Evolutionary conservation across 2,888 invertebrate species (phyloP).

Genomic region (Philereme transversata): DNA sequence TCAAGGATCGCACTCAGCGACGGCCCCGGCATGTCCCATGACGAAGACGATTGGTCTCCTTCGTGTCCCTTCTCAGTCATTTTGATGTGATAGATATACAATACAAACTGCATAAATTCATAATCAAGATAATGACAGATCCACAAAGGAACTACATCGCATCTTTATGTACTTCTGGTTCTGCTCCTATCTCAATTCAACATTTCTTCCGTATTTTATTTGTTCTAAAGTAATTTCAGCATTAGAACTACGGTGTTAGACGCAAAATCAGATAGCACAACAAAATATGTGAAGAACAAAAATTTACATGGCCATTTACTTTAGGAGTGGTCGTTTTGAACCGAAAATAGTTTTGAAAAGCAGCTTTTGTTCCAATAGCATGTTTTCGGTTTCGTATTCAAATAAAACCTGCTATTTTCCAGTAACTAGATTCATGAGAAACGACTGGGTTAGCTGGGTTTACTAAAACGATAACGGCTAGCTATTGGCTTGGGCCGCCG

Average conservation of each 20-base stretch:
- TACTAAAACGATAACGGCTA: no score
- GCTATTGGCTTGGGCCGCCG: no score
- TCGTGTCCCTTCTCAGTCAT: conserved; percentile 75
- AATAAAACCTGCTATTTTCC: no score
- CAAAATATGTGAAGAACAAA: conserved; percentile 34
- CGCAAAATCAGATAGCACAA: conserved; percentile 22
- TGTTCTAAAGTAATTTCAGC: conserved; percentile 3
- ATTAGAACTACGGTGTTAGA: not conserved
- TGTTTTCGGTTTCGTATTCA: no score
- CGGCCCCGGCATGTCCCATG: conserved; percentile 76
- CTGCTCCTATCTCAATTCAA: conserved; percentile 1
- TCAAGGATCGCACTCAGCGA: conserved; percentile 86
- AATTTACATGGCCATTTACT: conserved; percentile 33
- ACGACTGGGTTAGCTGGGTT: no score
- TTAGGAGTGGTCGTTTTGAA: no score
- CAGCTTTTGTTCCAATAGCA: no score
- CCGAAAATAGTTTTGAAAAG: no score
- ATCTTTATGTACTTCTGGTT: conserved; percentile 12
- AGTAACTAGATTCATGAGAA: no score
- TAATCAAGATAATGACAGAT: conserved; percentile 29
- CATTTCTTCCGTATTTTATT: conserved; percentile 4
- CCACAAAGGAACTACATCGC: conserved; percentile 36
- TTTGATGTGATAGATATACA: conserved; percentile 29
- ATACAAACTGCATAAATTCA: conserved; percentile 22
- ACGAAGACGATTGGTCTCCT: conserved; percentile 64